These are phyloP conservation scores for Micronycteris hirsuta DNA, from an alignment of 2,113 vertebrate species.

Conservation along the genomic window DNA sequence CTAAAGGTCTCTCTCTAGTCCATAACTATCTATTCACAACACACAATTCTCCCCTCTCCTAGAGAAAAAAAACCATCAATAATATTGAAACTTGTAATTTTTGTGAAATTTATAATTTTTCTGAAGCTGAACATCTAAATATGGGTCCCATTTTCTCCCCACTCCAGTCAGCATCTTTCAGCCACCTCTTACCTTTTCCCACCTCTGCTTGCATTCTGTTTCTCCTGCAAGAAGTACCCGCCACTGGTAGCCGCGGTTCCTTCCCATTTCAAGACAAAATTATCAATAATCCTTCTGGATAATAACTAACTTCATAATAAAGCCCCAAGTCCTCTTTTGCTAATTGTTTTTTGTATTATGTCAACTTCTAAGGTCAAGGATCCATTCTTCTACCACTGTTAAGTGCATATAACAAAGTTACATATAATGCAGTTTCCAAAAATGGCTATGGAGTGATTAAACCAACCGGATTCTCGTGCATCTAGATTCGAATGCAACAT, in stretches of 20 bases:
- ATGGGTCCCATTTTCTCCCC: not conserved
- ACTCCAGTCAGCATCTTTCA: not conserved
- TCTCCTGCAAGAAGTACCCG: not conserved
- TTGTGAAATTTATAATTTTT: not conserved
- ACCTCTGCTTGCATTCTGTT: not conserved
- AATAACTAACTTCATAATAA: not conserved
- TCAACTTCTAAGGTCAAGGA: not conserved
- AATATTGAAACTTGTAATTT: not conserved
- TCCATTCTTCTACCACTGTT: not conserved
- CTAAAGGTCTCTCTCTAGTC: constrained; percentile 22
- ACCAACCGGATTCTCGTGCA: not conserved
- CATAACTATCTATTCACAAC: not conserved
- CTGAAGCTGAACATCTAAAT: not conserved
- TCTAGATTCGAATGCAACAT: not conserved
- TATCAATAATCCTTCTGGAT: not conserved
- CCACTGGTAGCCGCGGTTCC: not conserved
- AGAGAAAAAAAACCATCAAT: not conserved
- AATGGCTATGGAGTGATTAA: not conserved
- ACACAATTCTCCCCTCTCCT: constrained; percentile 30
- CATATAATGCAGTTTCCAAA: not conserved
- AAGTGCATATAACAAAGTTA: not conserved
- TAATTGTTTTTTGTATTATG: not conserved
- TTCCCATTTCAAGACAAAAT: not conserved
- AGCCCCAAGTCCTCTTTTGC: not conserved
- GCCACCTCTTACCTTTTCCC: not conserved